Base-by-base conservation (phyloP, 1,140 invertebrate species). In the Oryzaephilus surinamensis region DNA sequence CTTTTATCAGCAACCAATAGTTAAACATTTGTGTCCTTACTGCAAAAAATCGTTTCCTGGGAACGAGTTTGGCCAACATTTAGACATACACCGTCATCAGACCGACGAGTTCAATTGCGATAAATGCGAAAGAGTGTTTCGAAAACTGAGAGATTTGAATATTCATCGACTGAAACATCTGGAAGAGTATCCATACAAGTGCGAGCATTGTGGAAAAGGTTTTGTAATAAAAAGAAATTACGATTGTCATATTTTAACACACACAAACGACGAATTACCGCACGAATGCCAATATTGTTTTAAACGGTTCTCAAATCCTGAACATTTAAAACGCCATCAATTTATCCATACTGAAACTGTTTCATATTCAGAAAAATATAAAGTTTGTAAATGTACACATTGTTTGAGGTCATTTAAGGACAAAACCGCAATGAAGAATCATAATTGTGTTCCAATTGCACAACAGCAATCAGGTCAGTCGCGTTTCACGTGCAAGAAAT, bases 151-250 rank as follows among this genome's bases (percentile, higher is more conserved):
- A 31, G 40, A 51, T 31, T 39, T 51, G 16, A 48, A 48, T 37
- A 48, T 42, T 6, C 48, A 51, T 13, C 34, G 45, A 14, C 27
- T 51, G 1, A 48, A 42, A 30, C 48, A 51, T 33, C 32, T 48
- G 26, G 48, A 51, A 43, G 45, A 47, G 24, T 51, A 23, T 38
- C 48, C 48, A 1, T 51, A 36, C 28, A 47, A 45, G 26, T 51
- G 48, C 31, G 42, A 51, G 4, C 34, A 48, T n/a, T 51, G 48
- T 13, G 40, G 40, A 8, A 50, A 48, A 38, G 48, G 48, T 20
- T 51, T 51, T 28, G 48, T 51, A 4, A 45, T 51, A 6, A 47
- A 51, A 27, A 48, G 18, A 10, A 51, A 51, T 28, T 51, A 51
- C 31, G 45, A 51, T 7, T 51, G 42, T 23, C 48, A 51, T 28